Evolutionary conservation across 2,888 invertebrate species (phyloP), one percentile per base, ranked within the genome.

Genomic region (Drosophila paracracens): DNA sequence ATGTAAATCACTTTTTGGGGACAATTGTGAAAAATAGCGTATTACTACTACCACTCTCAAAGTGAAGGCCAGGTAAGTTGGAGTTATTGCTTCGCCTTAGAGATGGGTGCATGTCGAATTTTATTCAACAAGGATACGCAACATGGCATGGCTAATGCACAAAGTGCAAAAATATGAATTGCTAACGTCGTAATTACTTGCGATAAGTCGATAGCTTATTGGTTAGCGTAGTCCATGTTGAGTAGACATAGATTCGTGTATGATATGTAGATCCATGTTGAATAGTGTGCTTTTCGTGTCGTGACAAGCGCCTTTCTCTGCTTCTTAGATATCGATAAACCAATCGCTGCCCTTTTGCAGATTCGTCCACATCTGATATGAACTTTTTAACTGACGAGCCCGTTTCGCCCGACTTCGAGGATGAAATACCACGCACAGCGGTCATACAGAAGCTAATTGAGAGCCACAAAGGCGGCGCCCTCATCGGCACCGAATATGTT

Each of bases 401-500:
- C 3, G 94, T 95, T 21, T 96, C 96, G 16, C 96, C 96, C 1
- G 96, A 96, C 2, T 95, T 95, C 92, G 96, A 96, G 90, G 95
- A 95, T 78, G 95, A 95, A 81, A 92, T 95, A 11, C 93, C 93
- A 43, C 83, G 87, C 0, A 88, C 91, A 36, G 92, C 94, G 1
- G 90, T 94, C 50, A 94, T 95, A 61, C 94, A 95, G 81, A 91
- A 93, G 53, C 93, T 94, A 51, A 92, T 96, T 50, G 95, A 91
- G 25, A 70, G 68, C 57, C 90, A 80, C 82, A 94, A 94, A 1
- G 81, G 93, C 93, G 31, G 94, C 76, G 63, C 95, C 5, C 91
- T 95, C 57, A 91, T 97, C 63, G 97, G 97, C 21, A 92, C 97
- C 66, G 97, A 97, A 93, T 97, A 97, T 93, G 93, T 97, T 56